phyloP scores from a whole-genome alignment of 2,888 invertebrate genomes.

The Aleiodes testaceus region DNA sequence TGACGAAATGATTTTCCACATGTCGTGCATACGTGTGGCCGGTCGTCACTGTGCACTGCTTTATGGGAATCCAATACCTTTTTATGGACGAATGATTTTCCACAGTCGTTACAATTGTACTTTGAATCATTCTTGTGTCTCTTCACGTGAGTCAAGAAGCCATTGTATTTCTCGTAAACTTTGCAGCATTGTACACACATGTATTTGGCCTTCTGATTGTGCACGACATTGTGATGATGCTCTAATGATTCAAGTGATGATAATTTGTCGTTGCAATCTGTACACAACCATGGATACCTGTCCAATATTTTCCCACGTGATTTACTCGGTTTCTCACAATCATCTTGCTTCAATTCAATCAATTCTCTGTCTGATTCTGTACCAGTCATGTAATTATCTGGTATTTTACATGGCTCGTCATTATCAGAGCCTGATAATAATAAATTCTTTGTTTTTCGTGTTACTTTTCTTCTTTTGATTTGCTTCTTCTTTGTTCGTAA shows the following conservation, averaged over 20 bases:
- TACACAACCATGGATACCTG: slow-evolving; percentile 75
- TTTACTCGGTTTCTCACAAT: slow-evolving; percentile 56
- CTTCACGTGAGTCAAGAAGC: slow-evolving; percentile 79
- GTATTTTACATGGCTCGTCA: slow-evolving; percentile 65
- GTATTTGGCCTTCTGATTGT: slow-evolving; percentile 79
- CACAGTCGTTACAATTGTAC: slow-evolving; percentile 76
- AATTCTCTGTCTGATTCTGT: slow-evolving; percentile 69
- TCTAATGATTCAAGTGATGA: slow-evolving; percentile 74
- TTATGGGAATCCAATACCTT: slow-evolving; percentile 74
- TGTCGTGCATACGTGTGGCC: slow-evolving; percentile 74
- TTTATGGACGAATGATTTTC: slow-evolving; percentile 76
- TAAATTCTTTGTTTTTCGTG: neutral
- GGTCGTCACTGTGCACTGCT: slow-evolving; percentile 74
- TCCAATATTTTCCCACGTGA: slow-evolving; percentile 70
- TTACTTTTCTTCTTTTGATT: slow-evolving; percentile 56
- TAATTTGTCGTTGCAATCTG: slow-evolving; percentile 74
- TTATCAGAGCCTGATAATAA: slow-evolving; percentile 53
- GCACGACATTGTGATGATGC: slow-evolving; percentile 78
- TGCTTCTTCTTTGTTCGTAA: slow-evolving; percentile 55
- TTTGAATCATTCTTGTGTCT: slow-evolving; percentile 78
- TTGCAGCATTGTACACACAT: slow-evolving; percentile 81
- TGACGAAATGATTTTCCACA: slow-evolving; percentile 77
- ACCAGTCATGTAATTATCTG: slow-evolving; percentile 70
- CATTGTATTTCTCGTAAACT: slow-evolving; percentile 77
- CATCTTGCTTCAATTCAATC: slow-evolving; percentile 63